A percentile compares a stretch with the other conserved stretches of the same genome.
Conservation (phyloP, 2,113 vertebrate species). For the Gavialis gangeticus region DNA sequence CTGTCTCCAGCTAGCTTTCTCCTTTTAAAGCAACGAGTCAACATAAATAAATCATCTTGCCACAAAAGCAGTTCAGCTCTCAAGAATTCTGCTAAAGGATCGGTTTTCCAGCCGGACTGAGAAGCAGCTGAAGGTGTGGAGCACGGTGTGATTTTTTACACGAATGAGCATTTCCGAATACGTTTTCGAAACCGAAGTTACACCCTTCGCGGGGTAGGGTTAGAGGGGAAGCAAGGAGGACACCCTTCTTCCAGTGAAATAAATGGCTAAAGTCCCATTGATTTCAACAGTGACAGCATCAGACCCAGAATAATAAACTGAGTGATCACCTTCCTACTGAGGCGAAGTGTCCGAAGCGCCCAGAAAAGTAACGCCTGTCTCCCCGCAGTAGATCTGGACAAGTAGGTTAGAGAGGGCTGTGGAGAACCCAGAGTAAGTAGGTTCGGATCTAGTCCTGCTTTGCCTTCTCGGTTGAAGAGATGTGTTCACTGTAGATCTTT, state of each 20-base stretch:
- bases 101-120: background rate
- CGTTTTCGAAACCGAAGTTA: background rate
- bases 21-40: background rate
- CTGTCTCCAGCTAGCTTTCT: background rate
- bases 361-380: background rate
- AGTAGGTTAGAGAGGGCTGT: background rate
- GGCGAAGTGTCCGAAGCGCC: background rate
- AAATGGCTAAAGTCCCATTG: background rate
- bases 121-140: background rate
- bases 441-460: rapidly evolving
- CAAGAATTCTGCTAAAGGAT: background rate
- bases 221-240: background rate
- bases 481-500: background rate
- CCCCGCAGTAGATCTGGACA: background rate
- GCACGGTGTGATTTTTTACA: background rate
- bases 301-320: background rate
- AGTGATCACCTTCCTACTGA: background rate
- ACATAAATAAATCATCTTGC: background rate
- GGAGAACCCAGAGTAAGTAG: background rate
- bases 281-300: background rate
- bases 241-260: background rate
- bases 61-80: background rate
- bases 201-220: background rate
- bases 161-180: background rate
- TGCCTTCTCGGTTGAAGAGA: background rate